These are phyloP conservation scores for Pseudomyrmex flavicornis DNA, from an alignment of 1,140 invertebrate species.

Conservation along the genomic window DNA sequence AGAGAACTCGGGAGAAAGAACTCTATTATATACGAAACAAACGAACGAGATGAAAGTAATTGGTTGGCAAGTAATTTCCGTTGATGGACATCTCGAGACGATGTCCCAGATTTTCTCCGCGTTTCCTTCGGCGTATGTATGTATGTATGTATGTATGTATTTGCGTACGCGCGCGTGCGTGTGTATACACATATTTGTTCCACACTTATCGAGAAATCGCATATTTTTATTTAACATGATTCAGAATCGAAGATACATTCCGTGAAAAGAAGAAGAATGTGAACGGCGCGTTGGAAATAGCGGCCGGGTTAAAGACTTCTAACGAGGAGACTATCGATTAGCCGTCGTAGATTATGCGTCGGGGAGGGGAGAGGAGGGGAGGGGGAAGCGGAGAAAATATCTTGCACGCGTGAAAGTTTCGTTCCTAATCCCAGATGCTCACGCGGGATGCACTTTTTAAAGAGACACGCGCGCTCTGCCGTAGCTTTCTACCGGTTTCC, in stretches of 20 bases:
- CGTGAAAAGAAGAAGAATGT: constrained; percentile 1
- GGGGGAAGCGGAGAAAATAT: constrained; percentile 63
- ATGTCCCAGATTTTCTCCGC: constrained; percentile 17
- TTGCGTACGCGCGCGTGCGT: too few species aligned
- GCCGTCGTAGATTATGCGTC: constrained; percentile 34
- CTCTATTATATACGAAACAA: too few species aligned
- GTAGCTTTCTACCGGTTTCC: constrained; percentile 72
- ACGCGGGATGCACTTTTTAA: constrained; percentile 68
- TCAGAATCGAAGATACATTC: constrained; percentile 8
- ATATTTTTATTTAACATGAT: constrained; percentile 26
- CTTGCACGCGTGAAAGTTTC: constrained; percentile 66
- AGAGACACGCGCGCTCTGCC: constrained; percentile 21
- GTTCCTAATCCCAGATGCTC: constrained; percentile 66
- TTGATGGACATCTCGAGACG: not conserved
- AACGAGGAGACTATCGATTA: constrained; percentile 41
- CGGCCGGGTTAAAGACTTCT: constrained; percentile 26
- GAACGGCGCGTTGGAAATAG: not conserved
- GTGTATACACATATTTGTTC: constrained; percentile 1
- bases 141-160: too few species aligned
- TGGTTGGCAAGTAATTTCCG: not conserved
- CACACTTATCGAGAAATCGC: constrained; percentile 34
- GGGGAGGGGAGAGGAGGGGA: not conserved
- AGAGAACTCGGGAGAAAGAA: constrained; percentile 2
- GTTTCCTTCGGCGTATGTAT: not conserved
- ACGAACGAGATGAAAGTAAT: not conserved